Base-by-base conservation (phyloP, 2,888 invertebrate genomes). In the Eilema griseolum region DNA sequence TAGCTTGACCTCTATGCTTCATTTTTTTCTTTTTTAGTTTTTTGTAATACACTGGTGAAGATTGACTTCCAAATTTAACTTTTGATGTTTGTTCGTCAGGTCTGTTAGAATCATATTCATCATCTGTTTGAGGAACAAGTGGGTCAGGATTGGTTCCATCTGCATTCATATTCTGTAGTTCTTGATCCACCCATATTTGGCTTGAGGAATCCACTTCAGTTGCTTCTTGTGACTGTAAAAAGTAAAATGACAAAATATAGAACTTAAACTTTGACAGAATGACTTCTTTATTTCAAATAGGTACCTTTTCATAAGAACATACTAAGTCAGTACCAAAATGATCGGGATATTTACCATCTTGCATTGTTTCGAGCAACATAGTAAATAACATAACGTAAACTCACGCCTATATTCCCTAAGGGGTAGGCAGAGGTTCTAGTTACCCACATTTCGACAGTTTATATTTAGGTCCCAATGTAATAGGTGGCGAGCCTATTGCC, bases 151-250 rank as follows among this genome's bases (percentile, higher is more conserved):
- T 86, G 7, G 78, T 73, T 66, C 89, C 88, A 56, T 89, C 89
- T 26, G 82, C 83, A 59, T 83, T 85, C 52, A 76, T 80, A 71
- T 83, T 86, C 24, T 86, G 85, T 2, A 83, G 67, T 62, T 88
- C 88, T 71, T 88, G 88, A 11, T 90, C 87, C 0, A 88, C 85
- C 91, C 92, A 93, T 70, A 89, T 85, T 78, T 91, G 90, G 65
- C 86, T 87, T 24, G 93, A 90, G 4, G 90, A 89, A 72, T 91
- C 90, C 0, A 90, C 86, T 78, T 92, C 90, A 56, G 86, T 78
- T 23, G 81, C 70, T 62, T 92, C 89, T 77, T 88, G 89, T 41
- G 78, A 69, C 90, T 93, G 84, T 31, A 82, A 82, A 59, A 12
- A 23, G 67, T 80, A 59, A 37, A 26, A 14, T 26, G n/a, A n/a